Conservation (phyloP, 2,797 vertebrate species). For the Crocodylus rhombifer region DNA sequence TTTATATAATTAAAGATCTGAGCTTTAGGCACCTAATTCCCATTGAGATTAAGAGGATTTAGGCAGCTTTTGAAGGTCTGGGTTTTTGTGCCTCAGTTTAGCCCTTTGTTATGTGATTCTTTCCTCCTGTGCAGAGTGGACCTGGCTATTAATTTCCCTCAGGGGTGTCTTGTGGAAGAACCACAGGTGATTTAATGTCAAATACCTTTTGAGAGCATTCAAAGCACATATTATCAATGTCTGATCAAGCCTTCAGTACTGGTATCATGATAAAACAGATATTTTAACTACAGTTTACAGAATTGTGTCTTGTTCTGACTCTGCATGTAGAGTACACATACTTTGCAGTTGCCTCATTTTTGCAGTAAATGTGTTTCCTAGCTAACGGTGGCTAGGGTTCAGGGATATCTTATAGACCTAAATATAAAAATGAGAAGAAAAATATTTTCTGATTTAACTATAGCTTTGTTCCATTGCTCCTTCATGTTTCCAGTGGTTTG, state of each 20-base stretch:
- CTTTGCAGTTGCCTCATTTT: neutral
- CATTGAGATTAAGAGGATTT: neutral
- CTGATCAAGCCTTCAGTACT: neutral
- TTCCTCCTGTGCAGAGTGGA: neutral
- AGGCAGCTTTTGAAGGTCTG: neutral
- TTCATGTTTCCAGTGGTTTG: neutral
- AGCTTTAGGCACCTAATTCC: neutral
- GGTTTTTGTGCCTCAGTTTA: neutral
- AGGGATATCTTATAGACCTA: neutral
- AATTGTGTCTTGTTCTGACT: neutral
- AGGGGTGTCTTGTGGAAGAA: neutral
- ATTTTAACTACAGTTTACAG: neutral
- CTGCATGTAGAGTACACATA: neutral
- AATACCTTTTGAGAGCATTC: neutral
- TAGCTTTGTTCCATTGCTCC: neutral
- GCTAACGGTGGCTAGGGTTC: neutral
- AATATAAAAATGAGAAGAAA: accelerated
- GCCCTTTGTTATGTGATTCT: neutral
- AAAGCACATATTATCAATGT: neutral
- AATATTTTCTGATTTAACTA: neutral
- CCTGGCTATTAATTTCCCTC: neutral
- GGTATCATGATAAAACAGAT: neutral
- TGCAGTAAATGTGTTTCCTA: neutral
- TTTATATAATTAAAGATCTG: too few species aligned
- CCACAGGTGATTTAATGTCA: neutral